Base-by-base conservation (phyloP, 1,140 invertebrate species). In the Homalodisca vitripennis region DNA sequence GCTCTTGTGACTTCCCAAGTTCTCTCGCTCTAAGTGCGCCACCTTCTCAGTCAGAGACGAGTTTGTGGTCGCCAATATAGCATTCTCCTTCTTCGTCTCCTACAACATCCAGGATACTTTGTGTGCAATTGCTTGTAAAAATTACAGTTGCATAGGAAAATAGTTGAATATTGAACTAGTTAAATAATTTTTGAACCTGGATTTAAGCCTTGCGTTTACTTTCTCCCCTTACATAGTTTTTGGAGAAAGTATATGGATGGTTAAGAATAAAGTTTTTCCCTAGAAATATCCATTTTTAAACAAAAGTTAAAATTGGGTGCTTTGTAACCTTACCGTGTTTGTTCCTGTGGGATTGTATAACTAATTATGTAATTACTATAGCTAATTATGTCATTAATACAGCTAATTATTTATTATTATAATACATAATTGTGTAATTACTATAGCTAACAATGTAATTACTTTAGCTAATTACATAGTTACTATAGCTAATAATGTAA, bases 21-120 rank as follows among this genome's bases (percentile, higher is more conserved):
- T 22, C 3, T 60, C 55, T 26, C 55, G 14, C 27, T 60, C 55
- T 26, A 60, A 13, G 6, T 13, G 3, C 29, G n/a, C 55, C 55
- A 60, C 14, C 27, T n/a, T 60, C 27, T 60, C 55, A 6, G 26
- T 13, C 22, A 60, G 27, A 27, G 22, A 22, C 27, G 26, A 27
- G 55, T 60, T 60, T 3, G 22, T 10, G 14, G 14, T 26, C 24
- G 22, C 3, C 10, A 60, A n/a, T 6, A 30, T 12, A 10, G 27
- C 12, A 27, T 27, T 60, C 6, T 60, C 55, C 24, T 60, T 60
- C 29, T 60, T 60, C 14, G 3, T 27, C 27, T 60, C 55, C 55
- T 51, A 3, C 17, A 51, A 51, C 22, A 6, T 10, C 17, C 17
- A 51, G 22, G 14, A 51, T 12, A 51, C 6, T 51, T 51, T 6